Conservation (phyloP, 2,113 vertebrate species). For the Cisticola juncidis region DNA sequence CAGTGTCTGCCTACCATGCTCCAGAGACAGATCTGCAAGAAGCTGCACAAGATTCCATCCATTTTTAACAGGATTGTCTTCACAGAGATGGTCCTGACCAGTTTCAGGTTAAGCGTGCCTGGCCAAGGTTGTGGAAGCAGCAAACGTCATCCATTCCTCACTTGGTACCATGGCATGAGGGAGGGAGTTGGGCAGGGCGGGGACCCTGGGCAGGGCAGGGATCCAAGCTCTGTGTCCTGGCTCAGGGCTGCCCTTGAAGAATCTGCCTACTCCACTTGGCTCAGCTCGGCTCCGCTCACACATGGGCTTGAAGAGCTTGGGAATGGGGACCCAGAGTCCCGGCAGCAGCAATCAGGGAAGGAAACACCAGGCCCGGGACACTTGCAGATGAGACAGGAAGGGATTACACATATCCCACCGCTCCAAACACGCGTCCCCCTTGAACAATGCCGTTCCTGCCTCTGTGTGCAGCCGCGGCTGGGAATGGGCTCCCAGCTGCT, state of each 20-base stretch:
- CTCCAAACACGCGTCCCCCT: not conserved
- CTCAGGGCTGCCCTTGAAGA: not conserved
- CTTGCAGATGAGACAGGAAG: constrained; percentile 40
- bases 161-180: rapidly evolving
- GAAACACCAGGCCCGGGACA: not conserved
- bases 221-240: not conserved
- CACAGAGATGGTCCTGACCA: not conserved
- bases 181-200: not conserved
- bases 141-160: not conserved
- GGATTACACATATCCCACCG: constrained; percentile 48
- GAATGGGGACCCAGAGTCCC: not conserved
- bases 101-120: not conserved
- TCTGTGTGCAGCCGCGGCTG: not conserved
- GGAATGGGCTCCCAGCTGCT: constrained; percentile 38
- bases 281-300: rapidly evolving
- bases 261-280: not conserved
- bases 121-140: rapidly evolving
- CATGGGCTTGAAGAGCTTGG: not conserved
- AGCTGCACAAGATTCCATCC: not conserved
- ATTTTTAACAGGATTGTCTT: not conserved
- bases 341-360: not conserved
- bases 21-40: not conserved
- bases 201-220: not conserved
- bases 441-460: not conserved
- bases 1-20: rapidly evolving